Conservation (phyloP, 2,797 vertebrate genomes). For the Loris lydekkerianus region DNA sequence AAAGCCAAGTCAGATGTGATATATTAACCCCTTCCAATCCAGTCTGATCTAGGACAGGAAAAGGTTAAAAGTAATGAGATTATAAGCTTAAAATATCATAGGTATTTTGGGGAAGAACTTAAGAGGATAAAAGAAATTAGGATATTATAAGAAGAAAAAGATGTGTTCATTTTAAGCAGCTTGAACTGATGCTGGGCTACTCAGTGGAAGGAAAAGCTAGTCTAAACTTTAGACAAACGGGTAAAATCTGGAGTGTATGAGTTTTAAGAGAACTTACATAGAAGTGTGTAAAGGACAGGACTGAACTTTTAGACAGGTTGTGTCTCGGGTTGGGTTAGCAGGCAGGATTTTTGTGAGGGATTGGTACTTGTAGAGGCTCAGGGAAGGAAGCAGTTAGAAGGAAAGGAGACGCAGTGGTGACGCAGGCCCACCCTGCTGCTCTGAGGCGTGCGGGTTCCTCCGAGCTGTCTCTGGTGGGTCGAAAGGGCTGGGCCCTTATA, state of each 20-base stretch:
- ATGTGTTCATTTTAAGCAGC: not conserved
- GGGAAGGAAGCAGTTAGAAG: not conserved
- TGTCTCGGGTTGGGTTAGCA: not conserved
- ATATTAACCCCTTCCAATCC: not conserved
- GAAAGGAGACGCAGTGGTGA: not conserved
- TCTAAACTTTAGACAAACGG: not conserved
- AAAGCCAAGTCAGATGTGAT: not conserved
- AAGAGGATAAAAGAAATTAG: not conserved
- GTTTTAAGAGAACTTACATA: not conserved
- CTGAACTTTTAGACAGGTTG: not conserved
- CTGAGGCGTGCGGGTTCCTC: not conserved
- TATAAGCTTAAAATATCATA: not conserved
- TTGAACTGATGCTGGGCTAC: not conserved
- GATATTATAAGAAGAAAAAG: not conserved
- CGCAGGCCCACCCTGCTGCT: not conserved
- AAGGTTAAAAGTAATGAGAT: not conserved
- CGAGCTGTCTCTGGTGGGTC: not conserved
- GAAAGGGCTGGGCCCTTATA: not conserved
- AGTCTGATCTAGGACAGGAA: no score
- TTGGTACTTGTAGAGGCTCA: not conserved
- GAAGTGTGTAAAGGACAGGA: not conserved
- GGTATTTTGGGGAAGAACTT: not conserved
- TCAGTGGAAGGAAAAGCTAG: not conserved
- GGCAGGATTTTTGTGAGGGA: not conserved
- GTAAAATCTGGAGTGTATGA: not conserved